Evolutionary conservation across 2,888 invertebrate genomes (phyloP), one percentile per base, ranked within the genome.

Genomic region (Panzeria rudis): DNA sequence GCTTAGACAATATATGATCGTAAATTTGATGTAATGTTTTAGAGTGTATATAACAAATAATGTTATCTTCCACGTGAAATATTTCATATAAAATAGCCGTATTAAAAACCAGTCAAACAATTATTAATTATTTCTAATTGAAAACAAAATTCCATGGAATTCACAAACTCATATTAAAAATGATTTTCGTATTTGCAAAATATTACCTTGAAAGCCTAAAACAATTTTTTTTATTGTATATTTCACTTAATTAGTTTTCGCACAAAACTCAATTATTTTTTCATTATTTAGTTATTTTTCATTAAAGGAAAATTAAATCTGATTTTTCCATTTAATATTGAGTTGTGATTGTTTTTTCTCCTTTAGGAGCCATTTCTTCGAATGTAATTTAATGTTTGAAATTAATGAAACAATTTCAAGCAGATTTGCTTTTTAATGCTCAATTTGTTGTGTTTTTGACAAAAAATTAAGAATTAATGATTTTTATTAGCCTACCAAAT

Each of bases 321-420:
- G 6, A 23, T 44, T 6, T 71, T 44, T 2, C n/a, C 25, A 71
- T 56, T 25, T 23, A 52, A 52, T 38, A n/a, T 4, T 32, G 9
- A 6, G 35, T 20, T 23, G n/a, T 52, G 9, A 52, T 69, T 52
- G 15, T 17, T 56, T 50, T 20, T 20, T 9, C 15, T n/a, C 20
- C 9, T 23, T 23, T 25, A 5, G 11, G 3, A 20, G n/a, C 2
- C 29, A 20, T 20, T 62, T 50, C 20, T 9, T 17, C 4, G 13
- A 15, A 32, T 38, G 4, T 25, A 13, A 50, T 61, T 77, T 38
- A 15, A n/a, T 61, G 47, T 50, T 61, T 25, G 38, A 17, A 25
- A 29, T 71, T 71, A 62, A 52, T 62, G 62, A 62, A 79, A 52
- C 54, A 62, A 71, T 62, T 71, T 71, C n/a, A 68, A 17, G 47